A percentile compares a stretch with the other conserved stretches of the same genome.
These are phyloP conservation scores for Phacellophora camtschatica DNA, from an alignment of 30 jellyfish, hydroid and myxozoan genomes.

Conservation along the genomic window DNA sequence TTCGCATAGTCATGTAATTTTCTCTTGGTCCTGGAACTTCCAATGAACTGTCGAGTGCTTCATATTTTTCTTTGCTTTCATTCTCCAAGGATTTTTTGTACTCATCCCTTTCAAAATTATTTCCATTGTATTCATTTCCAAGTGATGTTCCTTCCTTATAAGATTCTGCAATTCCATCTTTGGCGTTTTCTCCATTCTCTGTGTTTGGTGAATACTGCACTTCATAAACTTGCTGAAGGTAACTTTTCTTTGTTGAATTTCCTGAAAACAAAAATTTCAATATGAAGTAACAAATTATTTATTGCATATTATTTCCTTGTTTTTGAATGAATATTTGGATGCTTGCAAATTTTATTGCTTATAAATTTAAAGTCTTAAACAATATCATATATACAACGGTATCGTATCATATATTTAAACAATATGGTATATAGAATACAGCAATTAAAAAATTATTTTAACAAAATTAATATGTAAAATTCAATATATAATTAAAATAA, in stretches of 20 bases:
- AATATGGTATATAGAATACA: too few relatives aligned
- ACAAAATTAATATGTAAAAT: too few relatives aligned
- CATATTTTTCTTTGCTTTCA: conserved; percentile 9
- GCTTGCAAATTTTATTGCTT: too few relatives aligned
- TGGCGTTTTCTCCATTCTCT: background rate
- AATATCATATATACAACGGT: too few relatives aligned
- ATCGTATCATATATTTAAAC: too few relatives aligned
- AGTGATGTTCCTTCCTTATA: conserved; percentile 3
- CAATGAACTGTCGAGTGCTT: background rate
- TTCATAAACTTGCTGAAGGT: background rate
- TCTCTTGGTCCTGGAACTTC: conserved; percentile 48
- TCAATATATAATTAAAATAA: too few relatives aligned
- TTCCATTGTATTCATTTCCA: background rate
- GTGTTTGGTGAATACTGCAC: background rate
- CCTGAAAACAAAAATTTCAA: conserved; percentile 3
- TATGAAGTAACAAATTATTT: too few relatives aligned
- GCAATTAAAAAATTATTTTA: too few relatives aligned
- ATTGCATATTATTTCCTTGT: too few relatives aligned
- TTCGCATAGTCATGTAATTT: conserved; percentile 22
- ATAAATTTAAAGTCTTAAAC: too few relatives aligned
- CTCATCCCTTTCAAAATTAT: background rate
- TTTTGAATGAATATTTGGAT: too few relatives aligned
- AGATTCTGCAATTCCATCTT: background rate
- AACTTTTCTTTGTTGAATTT: conserved; percentile 24
- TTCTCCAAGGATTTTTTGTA: background rate